Evolutionary conservation across 92 coral and sea anemone genomes (phyloP).

Genomic region (Umimayanthus kanabou): DNA sequence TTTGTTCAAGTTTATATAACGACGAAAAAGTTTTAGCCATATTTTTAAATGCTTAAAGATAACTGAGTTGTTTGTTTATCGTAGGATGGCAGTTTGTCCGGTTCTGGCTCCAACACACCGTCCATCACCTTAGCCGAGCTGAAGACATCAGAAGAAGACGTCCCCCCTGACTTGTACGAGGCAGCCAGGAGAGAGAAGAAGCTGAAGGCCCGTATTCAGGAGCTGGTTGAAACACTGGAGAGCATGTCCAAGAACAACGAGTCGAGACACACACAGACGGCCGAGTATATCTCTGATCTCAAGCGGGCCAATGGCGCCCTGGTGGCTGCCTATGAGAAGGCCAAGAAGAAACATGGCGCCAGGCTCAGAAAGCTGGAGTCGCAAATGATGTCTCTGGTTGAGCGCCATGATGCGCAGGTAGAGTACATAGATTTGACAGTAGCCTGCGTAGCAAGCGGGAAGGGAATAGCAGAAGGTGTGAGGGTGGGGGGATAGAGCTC

Average conservation of each 20-base stretch:
- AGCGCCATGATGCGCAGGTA: constrained; percentile 96
- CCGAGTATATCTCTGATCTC: constrained; percentile 93
- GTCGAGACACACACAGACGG: constrained; percentile 91
- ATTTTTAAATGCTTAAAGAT: neutral
- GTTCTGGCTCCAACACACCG: constrained; percentile 82
- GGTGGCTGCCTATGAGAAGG: constrained; percentile 98
- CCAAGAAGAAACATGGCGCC: constrained; percentile 92
- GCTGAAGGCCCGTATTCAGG: constrained; percentile 86
- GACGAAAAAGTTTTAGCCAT: too few species aligned
- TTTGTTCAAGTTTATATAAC: too few species aligned
- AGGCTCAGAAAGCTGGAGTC: constrained; percentile 90
- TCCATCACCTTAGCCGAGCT: constrained; percentile 91
- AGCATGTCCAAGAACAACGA: constrained; percentile 93
- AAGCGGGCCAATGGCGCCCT: constrained; percentile 97
- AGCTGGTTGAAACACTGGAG: constrained; percentile 91
- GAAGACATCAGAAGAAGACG: constrained; percentile 88
- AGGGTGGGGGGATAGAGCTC: too few species aligned
- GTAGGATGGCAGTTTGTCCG: constrained; percentile 69
- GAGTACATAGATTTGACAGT: neutral
- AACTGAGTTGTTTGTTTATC: neutral
- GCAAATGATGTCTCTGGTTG: constrained; percentile 98
- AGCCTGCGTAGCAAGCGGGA: too few species aligned
- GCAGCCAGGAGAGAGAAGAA: constrained; percentile 94
- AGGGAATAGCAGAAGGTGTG: too few species aligned
- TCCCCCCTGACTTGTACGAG: constrained; percentile 90